These are phyloP conservation scores for Tapirus indicus DNA, from an alignment of 2,797 vertebrate genomes.

Conservation along the genomic window DNA sequence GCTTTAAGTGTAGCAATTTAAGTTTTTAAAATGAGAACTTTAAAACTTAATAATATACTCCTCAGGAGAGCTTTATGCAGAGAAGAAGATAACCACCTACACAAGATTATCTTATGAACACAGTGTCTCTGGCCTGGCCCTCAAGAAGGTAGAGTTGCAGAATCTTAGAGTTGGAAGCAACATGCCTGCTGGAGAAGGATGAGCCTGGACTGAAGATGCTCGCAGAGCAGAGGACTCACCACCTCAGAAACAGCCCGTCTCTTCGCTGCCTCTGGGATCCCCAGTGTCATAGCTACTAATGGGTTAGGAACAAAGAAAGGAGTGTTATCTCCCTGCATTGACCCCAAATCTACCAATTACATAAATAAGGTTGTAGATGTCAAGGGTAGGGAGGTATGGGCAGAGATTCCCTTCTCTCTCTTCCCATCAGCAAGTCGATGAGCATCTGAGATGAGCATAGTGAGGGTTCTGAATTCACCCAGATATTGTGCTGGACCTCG, in stretches of 20 bases:
- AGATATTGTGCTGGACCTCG: not conserved
- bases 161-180: not conserved
- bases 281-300: too few species aligned
- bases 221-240: not conserved
- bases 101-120: too few species aligned
- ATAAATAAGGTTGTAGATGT: not conserved
- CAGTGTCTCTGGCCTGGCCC: not conserved
- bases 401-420: not conserved
- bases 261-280: not conserved
- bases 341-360: not conserved
- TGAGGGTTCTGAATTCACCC: not conserved
- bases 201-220: fast-evolving
- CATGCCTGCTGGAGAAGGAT: not conserved
- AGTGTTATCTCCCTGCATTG: not conserved
- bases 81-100: not conserved
- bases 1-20: not conserved
- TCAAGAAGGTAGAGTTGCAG: not conserved
- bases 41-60: not conserved
- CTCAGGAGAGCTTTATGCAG: not conserved
- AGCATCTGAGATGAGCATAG: not conserved
- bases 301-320: not conserved
- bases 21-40: not conserved
- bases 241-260: not conserved
- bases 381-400: not conserved
- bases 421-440: fast-evolving